These are phyloP conservation scores for Strigamia crassipes DNA, from an alignment of 2,888 invertebrate genomes.

Conservation along the genomic window DNA sequence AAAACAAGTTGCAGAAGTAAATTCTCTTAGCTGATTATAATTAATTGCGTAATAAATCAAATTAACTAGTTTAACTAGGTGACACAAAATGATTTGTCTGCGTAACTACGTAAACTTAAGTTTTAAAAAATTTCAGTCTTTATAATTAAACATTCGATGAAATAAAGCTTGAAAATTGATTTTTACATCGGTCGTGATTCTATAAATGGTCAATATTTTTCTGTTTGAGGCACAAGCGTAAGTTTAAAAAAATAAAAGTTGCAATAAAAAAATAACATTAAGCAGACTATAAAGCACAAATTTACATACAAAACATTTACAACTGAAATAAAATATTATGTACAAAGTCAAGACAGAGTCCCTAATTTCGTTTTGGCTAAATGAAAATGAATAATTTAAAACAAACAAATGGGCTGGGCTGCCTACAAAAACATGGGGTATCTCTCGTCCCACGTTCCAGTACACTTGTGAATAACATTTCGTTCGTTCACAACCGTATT, in stretches of 20 bases:
- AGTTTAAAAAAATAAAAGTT: not conserved
- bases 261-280: not conserved
- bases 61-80: too few relatives aligned
- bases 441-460: too few relatives aligned
- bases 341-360: not conserved
- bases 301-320: not conserved
- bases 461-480: too few relatives aligned
- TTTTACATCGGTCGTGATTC: not conserved
- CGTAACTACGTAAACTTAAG: too few relatives aligned
- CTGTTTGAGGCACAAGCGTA: constrained; percentile 10
- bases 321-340: not conserved
- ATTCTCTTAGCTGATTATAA: too few relatives aligned
- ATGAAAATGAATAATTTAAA: not conserved
- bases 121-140: too few relatives aligned
- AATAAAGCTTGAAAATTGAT: not conserved
- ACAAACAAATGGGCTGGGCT: not conserved
- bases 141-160: too few relatives aligned
- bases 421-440: too few relatives aligned
- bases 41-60: too few relatives aligned
- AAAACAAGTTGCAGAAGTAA: too few relatives aligned
- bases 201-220: not conserved
- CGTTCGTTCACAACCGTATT: too few relatives aligned
- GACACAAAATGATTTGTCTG: too few relatives aligned
- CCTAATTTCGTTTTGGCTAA: constrained; percentile 11
- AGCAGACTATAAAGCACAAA: not conserved